These are phyloP conservation scores for Calameuta pallipes DNA, from an alignment of 2,888 invertebrate genomes.

Conservation along the genomic window DNA sequence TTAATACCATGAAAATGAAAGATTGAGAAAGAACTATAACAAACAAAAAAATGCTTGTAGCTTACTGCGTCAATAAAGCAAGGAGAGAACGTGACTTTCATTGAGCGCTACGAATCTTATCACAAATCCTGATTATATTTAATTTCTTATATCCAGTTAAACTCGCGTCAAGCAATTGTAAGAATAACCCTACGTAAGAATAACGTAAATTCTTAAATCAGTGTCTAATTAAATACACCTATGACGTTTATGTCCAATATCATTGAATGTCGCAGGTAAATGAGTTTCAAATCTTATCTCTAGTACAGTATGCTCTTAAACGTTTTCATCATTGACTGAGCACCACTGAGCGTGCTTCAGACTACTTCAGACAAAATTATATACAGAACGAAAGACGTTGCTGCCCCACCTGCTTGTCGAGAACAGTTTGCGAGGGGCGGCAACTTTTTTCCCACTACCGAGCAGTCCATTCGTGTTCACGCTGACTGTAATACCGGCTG, in stretches of 20 bases:
- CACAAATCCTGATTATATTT: too few species aligned
- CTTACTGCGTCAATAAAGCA: conserved; percentile 24
- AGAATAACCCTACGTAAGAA: background rate
- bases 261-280: background rate
- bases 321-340: background rate
- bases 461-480: too few species aligned
- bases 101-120: background rate
- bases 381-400: too few species aligned
- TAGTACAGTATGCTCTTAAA: background rate
- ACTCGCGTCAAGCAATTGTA: background rate
- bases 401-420: too few species aligned
- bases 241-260: background rate
- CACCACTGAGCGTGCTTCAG: background rate
- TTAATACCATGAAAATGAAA: conserved; percentile 16
- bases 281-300: background rate
- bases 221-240: background rate
- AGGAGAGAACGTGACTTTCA: conserved; percentile 34
- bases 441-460: too few species aligned
- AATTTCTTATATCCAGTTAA: too few species aligned
- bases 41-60: conserved; percentile 19
- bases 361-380: background rate
- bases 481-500: too few species aligned
- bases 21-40: conserved; percentile 2
- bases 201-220: background rate
- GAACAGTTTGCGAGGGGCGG: too few species aligned